phyloP scores from a whole-genome alignment of 2,888 invertebrate species.

The Pseudanteris insignis region DNA sequence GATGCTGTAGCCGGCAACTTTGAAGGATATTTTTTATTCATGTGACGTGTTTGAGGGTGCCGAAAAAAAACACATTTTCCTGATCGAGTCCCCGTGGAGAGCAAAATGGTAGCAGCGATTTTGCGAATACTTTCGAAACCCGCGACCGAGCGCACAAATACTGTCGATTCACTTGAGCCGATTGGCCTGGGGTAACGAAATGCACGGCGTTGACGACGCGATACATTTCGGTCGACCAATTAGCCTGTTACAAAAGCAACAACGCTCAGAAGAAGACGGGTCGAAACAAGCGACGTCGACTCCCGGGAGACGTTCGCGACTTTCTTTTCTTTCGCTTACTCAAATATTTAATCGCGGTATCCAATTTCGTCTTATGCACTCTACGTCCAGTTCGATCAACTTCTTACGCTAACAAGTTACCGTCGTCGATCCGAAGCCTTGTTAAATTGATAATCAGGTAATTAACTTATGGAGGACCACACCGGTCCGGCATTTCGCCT shows the following conservation, averaged over 20 bases:
- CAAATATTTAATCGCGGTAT: conserved; percentile 61
- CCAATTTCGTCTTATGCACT: conserved; percentile 55
- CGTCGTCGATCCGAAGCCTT: conserved; percentile 18
- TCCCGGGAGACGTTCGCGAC: conserved; percentile 55
- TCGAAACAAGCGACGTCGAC: conserved; percentile 45
- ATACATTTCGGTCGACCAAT: conserved; percentile 50
- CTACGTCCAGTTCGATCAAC: conserved; percentile 34
- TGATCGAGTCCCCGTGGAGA: conserved; percentile 50
- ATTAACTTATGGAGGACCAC: conserved; percentile 12
- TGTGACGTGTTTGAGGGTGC: conserved; percentile 64
- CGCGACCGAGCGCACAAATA: too few species aligned
- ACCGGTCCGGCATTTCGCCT: not conserved
- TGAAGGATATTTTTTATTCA: conserved; percentile 66
- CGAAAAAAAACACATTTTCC: conserved; percentile 64
- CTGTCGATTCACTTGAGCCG: too few species aligned
- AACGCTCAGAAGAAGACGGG: too few species aligned
- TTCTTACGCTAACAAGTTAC: conserved; percentile 40
- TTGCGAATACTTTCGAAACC: too few species aligned
- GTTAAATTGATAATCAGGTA: conserved; percentile 33
- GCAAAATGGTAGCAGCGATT: conserved; percentile 33
- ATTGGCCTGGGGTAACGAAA: too few species aligned
- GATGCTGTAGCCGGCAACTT: conserved; percentile 60
- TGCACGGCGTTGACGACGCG: not conserved
- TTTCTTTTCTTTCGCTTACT: conserved; percentile 54
- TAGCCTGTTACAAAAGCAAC: too few species aligned